Percentiles rank a stretch among this genome's conserved stretches.
These are phyloP conservation scores for Phania funesta DNA, from an alignment of 2,888 invertebrate species.

Conservation along the genomic window DNA sequence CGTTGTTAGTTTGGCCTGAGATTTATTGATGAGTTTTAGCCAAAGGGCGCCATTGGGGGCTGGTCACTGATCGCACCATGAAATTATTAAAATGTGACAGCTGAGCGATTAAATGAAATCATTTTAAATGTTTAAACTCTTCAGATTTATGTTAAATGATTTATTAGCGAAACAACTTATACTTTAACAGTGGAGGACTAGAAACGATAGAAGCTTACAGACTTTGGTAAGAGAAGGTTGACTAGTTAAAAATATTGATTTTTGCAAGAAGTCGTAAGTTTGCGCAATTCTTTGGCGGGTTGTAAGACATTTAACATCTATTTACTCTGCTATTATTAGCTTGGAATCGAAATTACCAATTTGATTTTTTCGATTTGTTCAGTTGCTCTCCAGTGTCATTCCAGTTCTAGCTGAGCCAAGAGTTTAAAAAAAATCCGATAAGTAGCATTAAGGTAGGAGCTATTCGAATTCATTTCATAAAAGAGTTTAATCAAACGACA, in stretches of 20 bases:
- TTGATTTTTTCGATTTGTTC: no score
- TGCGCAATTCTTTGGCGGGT: no score
- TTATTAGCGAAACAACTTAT: constrained; percentile 50
- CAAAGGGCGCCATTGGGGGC: constrained; percentile 76
- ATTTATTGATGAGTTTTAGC: constrained; percentile 78
- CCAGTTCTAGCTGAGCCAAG: no score
- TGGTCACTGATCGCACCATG: constrained; percentile 76
- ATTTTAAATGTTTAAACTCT: constrained; percentile 71
- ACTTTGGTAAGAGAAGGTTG: not conserved
- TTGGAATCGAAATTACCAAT: no score
- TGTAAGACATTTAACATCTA: no score
- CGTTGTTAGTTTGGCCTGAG: constrained; percentile 67
- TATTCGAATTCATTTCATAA: not conserved
- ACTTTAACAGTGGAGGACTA: not conserved
- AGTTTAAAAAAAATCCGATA: no score
- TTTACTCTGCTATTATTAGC: no score
- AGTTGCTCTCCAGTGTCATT: no score
- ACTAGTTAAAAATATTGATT: not conserved
- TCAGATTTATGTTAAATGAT: constrained; percentile 69
- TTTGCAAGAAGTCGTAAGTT: not conserved
- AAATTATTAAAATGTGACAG: constrained; percentile 79
- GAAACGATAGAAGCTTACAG: constrained; percentile 20
- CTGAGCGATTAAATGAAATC: constrained; percentile 77
- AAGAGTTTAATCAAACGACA: not conserved
- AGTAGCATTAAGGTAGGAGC: no score